Evolutionary conservation across 2,113 vertebrate genomes (phyloP).

Genomic region (Leucopsar rothschildi): DNA sequence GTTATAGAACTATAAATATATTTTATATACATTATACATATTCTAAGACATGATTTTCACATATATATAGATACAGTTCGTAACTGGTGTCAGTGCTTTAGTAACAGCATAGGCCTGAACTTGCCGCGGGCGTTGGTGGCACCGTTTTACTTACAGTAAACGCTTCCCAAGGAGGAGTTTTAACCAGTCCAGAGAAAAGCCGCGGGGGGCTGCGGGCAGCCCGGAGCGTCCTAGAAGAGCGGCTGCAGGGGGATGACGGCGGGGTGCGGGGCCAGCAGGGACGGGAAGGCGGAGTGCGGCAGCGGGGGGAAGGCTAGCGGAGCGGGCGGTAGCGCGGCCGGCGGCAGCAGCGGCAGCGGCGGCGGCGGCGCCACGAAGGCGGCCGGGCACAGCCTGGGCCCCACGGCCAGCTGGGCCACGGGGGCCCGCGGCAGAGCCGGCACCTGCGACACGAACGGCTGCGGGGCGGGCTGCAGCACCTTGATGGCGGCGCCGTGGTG

Average conservation of each 20-base stretch:
- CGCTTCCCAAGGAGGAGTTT: background rate
- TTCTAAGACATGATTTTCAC: conserved; percentile 70
- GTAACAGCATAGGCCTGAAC: conserved; percentile 55
- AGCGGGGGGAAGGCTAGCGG: conserved; percentile 76
- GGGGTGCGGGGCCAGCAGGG: conserved; percentile 75
- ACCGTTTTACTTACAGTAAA: conserved; percentile 65
- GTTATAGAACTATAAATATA: conserved; percentile 80
- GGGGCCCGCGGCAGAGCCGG: conserved; percentile 73
- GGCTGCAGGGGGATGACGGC: conserved; percentile 81
- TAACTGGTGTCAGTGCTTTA: conserved; percentile 70
- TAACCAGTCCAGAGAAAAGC: background rate
- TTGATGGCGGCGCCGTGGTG: conserved; percentile 73
- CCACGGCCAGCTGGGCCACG: conserved; percentile 73
- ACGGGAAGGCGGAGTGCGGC: conserved; percentile 74
- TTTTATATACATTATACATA: conserved; percentile 79
- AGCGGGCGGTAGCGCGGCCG: conserved; percentile 70
- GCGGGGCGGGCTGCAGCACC: conserved; percentile 77
- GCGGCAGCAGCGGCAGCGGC: conserved; percentile 74
- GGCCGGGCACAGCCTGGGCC: conserved; percentile 68
- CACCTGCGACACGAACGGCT: conserved; percentile 76
- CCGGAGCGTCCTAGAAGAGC: conserved; percentile 70
- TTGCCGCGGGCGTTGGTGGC: conserved; percentile 52
- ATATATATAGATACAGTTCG: conserved; percentile 22
- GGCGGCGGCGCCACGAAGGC: conserved; percentile 71
- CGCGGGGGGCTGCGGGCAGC: background rate